Base-by-base conservation (phyloP, 2,888 invertebrate species). In the Meghimatium bilineatum region DNA sequence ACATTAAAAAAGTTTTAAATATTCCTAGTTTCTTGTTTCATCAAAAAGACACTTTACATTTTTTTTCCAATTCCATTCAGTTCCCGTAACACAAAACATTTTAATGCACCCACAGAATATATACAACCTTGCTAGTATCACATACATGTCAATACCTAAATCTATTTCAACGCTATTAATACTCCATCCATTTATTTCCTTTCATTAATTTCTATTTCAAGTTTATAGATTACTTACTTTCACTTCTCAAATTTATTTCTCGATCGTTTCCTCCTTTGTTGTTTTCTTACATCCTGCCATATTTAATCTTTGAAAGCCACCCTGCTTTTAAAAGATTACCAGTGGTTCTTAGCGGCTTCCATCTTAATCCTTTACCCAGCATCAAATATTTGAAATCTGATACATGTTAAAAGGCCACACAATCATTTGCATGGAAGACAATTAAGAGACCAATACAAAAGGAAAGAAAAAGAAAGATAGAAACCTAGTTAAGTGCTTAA, bases 401-500 rank as follows among this genome's bases (percentile, higher is more conserved):
- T 72, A 20, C 36, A 34, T 3, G 29, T 17, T 29, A 12, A 69
- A 69, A 34, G 26, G 20, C 32, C 29, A 69, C 29, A 69, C 34
- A 23, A 23, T 32, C 36, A 17, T 34, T 69, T 69, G 6, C 32
- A 17, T 34, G 34, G 26, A 36, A 3, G 72, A 72, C 56, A 34
- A 76, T 29, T n/a, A 76, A 56, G 34, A 60, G 56, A 56, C 8
- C 14, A 34, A 6, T 34, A 63, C 26, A 34, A 32, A 34, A 56
- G 34, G 34, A 34, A 60, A 56, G 23, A 36, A 60, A 32, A 23
- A 76, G 34, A 60, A 36, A 60, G 32, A 60, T 60, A 56, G 32
- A 76, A 60, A 34, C 23, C 34, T 6, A 34, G 60, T n/a, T 76
- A 56, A 76, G 76, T 76, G 76, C 56, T 76, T 76, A 76, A 76